phyloP scores from a whole-genome alignment of 1,140 invertebrate species.

The Oscheius sp. region DNA sequence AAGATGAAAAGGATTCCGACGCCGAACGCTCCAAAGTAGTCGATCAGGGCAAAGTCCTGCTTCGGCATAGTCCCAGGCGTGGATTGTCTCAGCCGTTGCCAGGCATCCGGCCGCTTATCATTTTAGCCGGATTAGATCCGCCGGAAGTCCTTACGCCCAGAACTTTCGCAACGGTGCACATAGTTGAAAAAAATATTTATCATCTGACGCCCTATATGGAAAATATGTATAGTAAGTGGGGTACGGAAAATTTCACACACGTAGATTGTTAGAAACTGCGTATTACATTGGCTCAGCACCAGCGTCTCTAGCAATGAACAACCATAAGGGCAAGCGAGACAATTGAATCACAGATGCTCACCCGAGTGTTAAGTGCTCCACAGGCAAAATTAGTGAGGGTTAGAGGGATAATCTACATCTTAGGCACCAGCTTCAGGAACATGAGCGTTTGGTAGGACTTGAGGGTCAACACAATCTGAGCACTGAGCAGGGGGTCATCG shows the following conservation, averaged over 20 bases:
- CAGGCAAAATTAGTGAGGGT: background rate
- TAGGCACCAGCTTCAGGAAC: conserved; percentile 7
- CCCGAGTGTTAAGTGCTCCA: background rate
- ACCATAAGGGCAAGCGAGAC: background rate
- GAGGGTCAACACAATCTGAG: conserved; percentile 46
- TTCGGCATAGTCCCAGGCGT: background rate
- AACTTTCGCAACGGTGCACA: too few relatives aligned
- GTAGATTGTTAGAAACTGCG: too few relatives aligned
- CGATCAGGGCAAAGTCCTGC: background rate
- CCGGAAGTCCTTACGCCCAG: too few relatives aligned
- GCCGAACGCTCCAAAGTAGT: background rate
- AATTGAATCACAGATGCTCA: background rate
- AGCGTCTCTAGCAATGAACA: background rate
- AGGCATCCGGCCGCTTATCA: background rate
- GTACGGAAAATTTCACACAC: too few relatives aligned
- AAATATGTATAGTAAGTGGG: too few relatives aligned
- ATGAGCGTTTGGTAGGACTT: conserved; percentile 52
- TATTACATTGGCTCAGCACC: background rate
- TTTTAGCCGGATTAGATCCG: too few relatives aligned
- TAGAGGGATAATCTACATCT: background rate
- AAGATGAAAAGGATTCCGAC: background rate
- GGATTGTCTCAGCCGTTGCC: background rate
- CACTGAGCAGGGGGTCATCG: conserved; percentile 47
- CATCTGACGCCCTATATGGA: too few relatives aligned
- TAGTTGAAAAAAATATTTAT: too few relatives aligned